Conservation (phyloP, 2,888 invertebrate genomes). For the Epinotia nisella region DNA sequence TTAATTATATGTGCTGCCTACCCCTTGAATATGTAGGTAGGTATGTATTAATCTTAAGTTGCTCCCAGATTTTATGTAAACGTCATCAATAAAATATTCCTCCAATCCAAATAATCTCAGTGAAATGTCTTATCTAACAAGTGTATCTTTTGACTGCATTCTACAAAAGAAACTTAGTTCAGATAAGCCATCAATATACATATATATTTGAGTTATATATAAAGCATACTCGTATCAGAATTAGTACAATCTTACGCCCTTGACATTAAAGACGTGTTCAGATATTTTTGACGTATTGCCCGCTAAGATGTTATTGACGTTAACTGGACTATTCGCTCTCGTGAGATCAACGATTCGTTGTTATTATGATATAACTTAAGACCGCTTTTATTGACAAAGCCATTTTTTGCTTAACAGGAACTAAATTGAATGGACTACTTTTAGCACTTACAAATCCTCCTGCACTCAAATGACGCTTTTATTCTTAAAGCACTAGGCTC, state of each 20-base stretch:
- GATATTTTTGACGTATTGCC: neutral
- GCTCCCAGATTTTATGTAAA: no score
- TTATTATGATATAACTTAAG: neutral
- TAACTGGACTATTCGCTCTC: neutral
- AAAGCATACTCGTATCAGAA: neutral
- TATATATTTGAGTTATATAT: neutral
- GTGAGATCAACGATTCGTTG: neutral
- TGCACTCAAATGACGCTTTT: neutral
- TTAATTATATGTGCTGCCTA: no score
- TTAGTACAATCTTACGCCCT: neutral
- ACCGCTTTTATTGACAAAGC: neutral
- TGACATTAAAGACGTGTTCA: neutral
- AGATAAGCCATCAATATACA: neutral
- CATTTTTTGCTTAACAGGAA: neutral
- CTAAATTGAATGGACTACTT: neutral
- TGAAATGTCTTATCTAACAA: neutral
- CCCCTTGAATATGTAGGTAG: no score
- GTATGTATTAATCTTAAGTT: no score
- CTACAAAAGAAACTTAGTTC: neutral
- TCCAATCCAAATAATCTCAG: no score
- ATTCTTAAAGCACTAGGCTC: neutral
- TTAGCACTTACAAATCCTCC: neutral
- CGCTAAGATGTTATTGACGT: neutral
- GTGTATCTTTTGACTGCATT: neutral
- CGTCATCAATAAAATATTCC: no score